Base-by-base conservation (phyloP, 1,140 invertebrate species). In the Bicyclus anynana region DNA sequence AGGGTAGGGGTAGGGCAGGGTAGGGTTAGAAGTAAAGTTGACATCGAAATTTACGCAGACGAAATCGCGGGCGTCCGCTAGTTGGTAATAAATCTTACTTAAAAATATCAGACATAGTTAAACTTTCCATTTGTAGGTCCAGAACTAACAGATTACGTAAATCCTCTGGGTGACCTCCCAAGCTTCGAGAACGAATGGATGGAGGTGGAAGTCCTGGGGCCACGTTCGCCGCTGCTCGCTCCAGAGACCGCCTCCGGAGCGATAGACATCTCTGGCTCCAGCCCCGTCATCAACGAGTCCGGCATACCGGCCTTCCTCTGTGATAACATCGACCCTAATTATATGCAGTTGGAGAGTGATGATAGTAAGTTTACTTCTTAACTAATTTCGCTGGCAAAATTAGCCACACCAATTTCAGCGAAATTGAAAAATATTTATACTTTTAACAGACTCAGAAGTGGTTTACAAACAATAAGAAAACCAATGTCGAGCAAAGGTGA, bases 101-200 rank as follows among this genome's bases (percentile, higher is more conserved):
- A n/a, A n/a, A n/a, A n/a, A n/a, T n/a, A n/a, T n/a, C n/a, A n/a
- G n/a, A n/a, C n/a, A n/a, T n/a, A n/a, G n/a, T n/a, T n/a, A n/a
- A n/a, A n/a, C n/a, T n/a, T n/a, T n/a, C n/a, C n/a, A 23, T 4
- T 4, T 23, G 3, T 23, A 29, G 4, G 44, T 62, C 5, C 60
- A 86, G 81, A 86, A 23, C 21, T 76, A 51, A 42, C 79, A 64
- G 93, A 94, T 65, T 92, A 92, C 74, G 91, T 92, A 17, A 89
- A 91, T 48, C 93, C 93, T 2, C 71, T 93, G 9, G 92, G 92
- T 2, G 94, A 96, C 74, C 78, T 95, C 7, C 92, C 94, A 77
- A 93, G 92, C 65, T 97, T 97, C 79, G 94, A 96, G 72, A 95
- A 96, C 72, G 95, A 97, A 73, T 97, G 95, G 95, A 92, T 97